Conservation (phyloP, 1,140 invertebrate species). For the Drosophila rufa region DNA sequence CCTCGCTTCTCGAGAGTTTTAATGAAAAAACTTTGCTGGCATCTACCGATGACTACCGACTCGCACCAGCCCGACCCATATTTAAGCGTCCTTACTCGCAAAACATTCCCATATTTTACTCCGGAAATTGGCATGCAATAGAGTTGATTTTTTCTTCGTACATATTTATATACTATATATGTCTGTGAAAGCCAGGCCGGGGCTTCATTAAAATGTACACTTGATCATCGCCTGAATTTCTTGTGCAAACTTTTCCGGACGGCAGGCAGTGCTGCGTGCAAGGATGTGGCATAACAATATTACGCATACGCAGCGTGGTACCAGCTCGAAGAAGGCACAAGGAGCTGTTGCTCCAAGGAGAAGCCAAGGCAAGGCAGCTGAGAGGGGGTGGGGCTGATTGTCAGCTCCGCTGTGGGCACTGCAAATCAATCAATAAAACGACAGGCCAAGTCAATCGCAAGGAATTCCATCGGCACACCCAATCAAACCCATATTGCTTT, state of each 20-base stretch:
- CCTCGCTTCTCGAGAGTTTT: conserved; percentile 61
- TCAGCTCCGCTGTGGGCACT: conserved; percentile 63
- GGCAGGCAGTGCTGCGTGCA: conserved; percentile 10
- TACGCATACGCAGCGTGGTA: conserved; percentile 75
- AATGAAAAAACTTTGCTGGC: conserved; percentile 75
- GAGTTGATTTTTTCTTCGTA: conserved; percentile 51
- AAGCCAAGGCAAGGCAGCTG: not conserved
- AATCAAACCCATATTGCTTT: conserved; percentile 30
- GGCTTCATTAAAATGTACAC: conserved; percentile 79
- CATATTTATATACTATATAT: not conserved
- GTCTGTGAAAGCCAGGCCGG: not conserved
- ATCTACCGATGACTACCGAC: conserved; percentile 17
- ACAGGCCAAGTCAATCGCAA: conserved; percentile 72
- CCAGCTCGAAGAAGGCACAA: conserved; percentile 1
- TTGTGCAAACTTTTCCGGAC: conserved; percentile 66
- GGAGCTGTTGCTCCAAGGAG: conserved; percentile 12
- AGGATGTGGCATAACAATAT: conserved; percentile 60
- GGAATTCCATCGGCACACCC: conserved; percentile 53
- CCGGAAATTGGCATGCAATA: conserved; percentile 66
- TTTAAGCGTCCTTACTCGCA: conserved; percentile 11
- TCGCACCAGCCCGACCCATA: conserved; percentile 21
- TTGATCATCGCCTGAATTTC: conserved; percentile 79
- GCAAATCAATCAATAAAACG: conserved; percentile 82
- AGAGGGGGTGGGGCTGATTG: conserved; percentile 38
- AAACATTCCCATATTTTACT: conserved; percentile 35